Percentiles rank a stretch among this genome's conserved stretches.
Conservation (phyloP, 2,888 invertebrate genomes). For the Drosophila cognata region DNA sequence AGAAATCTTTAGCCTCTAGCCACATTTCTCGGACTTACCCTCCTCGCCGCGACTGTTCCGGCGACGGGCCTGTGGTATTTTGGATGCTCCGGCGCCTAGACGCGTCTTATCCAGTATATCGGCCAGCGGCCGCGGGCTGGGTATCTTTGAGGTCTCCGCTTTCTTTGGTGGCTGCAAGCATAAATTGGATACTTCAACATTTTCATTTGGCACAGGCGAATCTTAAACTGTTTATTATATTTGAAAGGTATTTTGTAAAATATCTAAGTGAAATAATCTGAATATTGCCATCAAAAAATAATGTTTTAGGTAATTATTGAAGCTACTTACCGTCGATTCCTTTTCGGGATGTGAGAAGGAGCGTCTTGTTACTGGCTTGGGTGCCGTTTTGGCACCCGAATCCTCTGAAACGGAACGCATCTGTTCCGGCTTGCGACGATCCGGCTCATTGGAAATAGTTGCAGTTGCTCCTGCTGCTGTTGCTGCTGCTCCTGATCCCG, state of each 20-base stretch:
- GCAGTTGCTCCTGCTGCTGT: background rate
- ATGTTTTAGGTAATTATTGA: background rate
- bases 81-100: constrained; percentile 69
- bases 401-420: constrained; percentile 85
- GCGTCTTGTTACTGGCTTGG: constrained; percentile 83
- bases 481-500: constrained; percentile 1
- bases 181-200: background rate
- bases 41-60: constrained; percentile 80
- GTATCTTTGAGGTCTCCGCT: constrained; percentile 81
- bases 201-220: background rate
- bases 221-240: background rate
- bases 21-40: constrained; percentile 64
- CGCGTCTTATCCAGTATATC: constrained; percentile 83
- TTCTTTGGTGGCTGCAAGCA: constrained; percentile 75
- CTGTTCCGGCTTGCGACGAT: constrained; percentile 83
- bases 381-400: constrained; percentile 78
- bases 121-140: constrained; percentile 83
- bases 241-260: background rate
- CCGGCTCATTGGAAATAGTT: constrained; percentile 23
- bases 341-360: constrained; percentile 85
- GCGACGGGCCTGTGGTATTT: constrained; percentile 79
- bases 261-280: background rate
- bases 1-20: constrained; percentile 52
- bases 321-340: constrained; percentile 77
- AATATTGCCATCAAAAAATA: background rate